Base-by-base conservation (phyloP, 1,140 invertebrate species). In the Asobara japonica region DNA sequence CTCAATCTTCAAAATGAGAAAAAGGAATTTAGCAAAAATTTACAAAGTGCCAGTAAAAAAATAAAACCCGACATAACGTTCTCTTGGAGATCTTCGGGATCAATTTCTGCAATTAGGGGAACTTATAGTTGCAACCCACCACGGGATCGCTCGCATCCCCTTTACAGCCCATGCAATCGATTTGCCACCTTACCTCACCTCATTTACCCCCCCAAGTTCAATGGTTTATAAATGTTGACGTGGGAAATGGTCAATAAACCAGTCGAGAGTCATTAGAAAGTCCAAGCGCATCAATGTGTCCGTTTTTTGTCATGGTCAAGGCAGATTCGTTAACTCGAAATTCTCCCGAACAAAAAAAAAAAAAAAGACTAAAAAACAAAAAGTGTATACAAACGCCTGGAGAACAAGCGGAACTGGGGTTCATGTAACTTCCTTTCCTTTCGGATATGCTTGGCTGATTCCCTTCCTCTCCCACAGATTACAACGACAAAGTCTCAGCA, bases 391-490 rank as follows among this genome's bases (percentile, higher is more conserved):
- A 56, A 56, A 56, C 51, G 64, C 30, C 33, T 31, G 33, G 74
- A 78, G 82, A 80, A 83, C 79, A 79, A 80, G 82, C 83, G 83
- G 83, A 85, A 85, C 82, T 85, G 79, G 80, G 83, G 80, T 85
- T 84, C 79, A 83, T 81, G 79, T 83, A 82, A 81, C 82, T 84
- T 85, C 83, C 83, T 83, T 85, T 85, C 78, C 81, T 85, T 84
- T 79, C 51, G 80, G 83, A 85, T 77, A 85, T 83, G 83, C 82
- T 79, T 83, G 74, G 82, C 75, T 85, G 80, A 71, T 69, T 81
- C 67, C 71, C 79, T 80, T 83, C 79, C 82, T 85, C 83, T 85
- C 83, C 80, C 83, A 85, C 82, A 85, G 80, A 72, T 75, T 80
- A 76, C 76, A 78, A n/a, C 71, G 76, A 77, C 71, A 67, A 68